Evolutionary conservation across 2,888 invertebrate genomes (phyloP), one percentile per base, ranked within the genome.

Genomic region (Rugalucina vietnamica): DNA sequence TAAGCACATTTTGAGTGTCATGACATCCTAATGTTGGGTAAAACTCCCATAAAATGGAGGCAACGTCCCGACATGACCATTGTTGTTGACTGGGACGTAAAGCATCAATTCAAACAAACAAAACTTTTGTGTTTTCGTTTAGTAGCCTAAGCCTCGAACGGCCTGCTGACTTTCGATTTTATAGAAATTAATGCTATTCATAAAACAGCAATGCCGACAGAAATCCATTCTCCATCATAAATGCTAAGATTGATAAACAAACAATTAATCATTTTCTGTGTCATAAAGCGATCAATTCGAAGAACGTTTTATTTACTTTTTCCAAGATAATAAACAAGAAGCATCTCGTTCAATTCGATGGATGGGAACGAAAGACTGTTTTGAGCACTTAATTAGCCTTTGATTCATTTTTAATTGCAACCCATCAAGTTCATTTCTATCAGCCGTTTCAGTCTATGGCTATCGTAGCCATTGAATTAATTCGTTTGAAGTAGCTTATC

Each of bases 291-390:
- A 65, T 34, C 65, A 65, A 65, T 32, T 65, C 65, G 65, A 18
- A 34, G 65, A 34, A 65, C 65, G 8, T 65, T 65, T 65, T 65
- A 65, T 65, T 65, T 65, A 65, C 65, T 65, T 65, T 65, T 34
- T 34, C 34, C 24, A 5, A 65, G 65, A 65, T 65, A 65, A 65
- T 65, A 65, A 65, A 65, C 65, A 65, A 32, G 34, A 34, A 65
- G 32, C 34, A 65, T 65, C 65, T 65, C 65, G 32, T 21, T 65
- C 65, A 65, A 65, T 34, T 34, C 18, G 21, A 34, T 24, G 65
- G 34, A 32, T 34, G 34, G 65, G 18, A 65, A 34, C 18, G 34
- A 65, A 24, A 18, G 65, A 12, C 34, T 34, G 10, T 65, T 65
- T 65, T 65, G 10, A 65, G 65, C 65, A 65, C 65, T 65, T 65